These are phyloP conservation scores for Anticlea derivata DNA, from an alignment of 2,888 invertebrate genomes.

Conservation along the genomic window DNA sequence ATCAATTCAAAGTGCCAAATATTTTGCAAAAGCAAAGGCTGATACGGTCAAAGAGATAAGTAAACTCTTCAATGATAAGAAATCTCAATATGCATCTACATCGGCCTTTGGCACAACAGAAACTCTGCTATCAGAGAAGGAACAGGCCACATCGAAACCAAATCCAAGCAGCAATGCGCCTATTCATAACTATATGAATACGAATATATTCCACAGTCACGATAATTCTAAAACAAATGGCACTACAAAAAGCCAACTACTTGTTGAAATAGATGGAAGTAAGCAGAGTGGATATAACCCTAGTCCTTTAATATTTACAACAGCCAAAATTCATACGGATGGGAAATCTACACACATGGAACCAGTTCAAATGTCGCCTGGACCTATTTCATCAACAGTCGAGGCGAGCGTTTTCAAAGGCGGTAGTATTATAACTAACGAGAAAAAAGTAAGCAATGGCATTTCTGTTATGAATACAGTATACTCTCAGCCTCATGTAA, in stretches of 20 bases:
- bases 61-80: slow-evolving; percentile 47
- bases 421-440: slow-evolving; percentile 35
- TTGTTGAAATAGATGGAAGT: slow-evolving; percentile 64
- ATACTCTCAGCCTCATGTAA: slow-evolving; percentile 15
- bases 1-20: slow-evolving; percentile 70
- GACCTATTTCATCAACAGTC: slow-evolving; percentile 69
- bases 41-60: slow-evolving; percentile 55
- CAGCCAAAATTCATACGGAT: slow-evolving; percentile 76
- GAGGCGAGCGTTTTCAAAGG: slow-evolving; percentile 58
- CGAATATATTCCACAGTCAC: slow-evolving; percentile 56
- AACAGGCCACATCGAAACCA: slow-evolving; percentile 34
- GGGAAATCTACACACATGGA: slow-evolving; percentile 66
- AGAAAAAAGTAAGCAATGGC: slow-evolving; percentile 36
- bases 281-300: slow-evolving; percentile 53
- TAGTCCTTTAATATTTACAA: slow-evolving; percentile 73
- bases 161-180: slow-evolving; percentile 30
- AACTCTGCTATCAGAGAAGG: slow-evolving; percentile 38
- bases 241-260: slow-evolving; percentile 57
- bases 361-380: slow-evolving; percentile 66
- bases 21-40: slow-evolving; percentile 69
- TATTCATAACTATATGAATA: slow-evolving; percentile 67
- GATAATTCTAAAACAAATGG: slow-evolving; percentile 43
- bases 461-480: slow-evolving; percentile 37
- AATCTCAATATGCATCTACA: slow-evolving; percentile 39
- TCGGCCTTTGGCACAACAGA: slow-evolving; percentile 46